Evolutionary conservation across 2,888 invertebrate genomes (phyloP).

Genomic region (Rhaphigaster nebulosa): DNA sequence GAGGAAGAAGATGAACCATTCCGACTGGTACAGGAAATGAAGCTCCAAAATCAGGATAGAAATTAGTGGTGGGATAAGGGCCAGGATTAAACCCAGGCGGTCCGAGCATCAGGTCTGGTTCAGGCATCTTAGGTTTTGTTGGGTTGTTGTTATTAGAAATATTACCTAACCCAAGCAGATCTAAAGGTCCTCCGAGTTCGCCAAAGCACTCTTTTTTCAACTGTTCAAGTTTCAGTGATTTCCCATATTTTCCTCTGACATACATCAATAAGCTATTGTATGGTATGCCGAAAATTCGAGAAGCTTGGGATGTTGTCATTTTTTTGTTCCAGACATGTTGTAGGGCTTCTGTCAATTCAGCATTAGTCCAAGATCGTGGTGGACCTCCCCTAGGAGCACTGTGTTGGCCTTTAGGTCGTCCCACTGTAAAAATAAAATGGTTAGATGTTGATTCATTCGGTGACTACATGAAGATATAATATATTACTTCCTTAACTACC

Average conservation of each 20-base stretch:
- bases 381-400: constrained; percentile 92
- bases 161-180: constrained; percentile 77
- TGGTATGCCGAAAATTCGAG: constrained; percentile 91
- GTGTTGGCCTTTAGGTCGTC: constrained; percentile 91
- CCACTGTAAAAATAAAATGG: constrained; percentile 72
- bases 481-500: neutral
- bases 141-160: constrained; percentile 71
- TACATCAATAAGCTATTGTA: constrained; percentile 94
- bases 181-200: constrained; percentile 77
- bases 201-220: constrained; percentile 90
- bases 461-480: neutral
- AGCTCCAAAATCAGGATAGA: constrained; percentile 85
- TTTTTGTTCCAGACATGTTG: constrained; percentile 97
- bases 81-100: constrained; percentile 81
- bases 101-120: constrained; percentile 71
- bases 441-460: neutral
- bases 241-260: constrained; percentile 93
- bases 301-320: constrained; percentile 94
- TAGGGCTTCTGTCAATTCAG: constrained; percentile 89
- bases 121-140: constrained; percentile 65
- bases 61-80: constrained; percentile 77
- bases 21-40: constrained; percentile 87
- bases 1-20: constrained; percentile 87
- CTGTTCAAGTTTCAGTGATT: constrained; percentile 89
- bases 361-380: constrained; percentile 92